A percentile compares a stretch with the other conserved stretches of the same genome.
These are phyloP conservation scores for Epinephelus awoara DNA, from an alignment of 2,797 vertebrate genomes.

Conservation along the genomic window DNA sequence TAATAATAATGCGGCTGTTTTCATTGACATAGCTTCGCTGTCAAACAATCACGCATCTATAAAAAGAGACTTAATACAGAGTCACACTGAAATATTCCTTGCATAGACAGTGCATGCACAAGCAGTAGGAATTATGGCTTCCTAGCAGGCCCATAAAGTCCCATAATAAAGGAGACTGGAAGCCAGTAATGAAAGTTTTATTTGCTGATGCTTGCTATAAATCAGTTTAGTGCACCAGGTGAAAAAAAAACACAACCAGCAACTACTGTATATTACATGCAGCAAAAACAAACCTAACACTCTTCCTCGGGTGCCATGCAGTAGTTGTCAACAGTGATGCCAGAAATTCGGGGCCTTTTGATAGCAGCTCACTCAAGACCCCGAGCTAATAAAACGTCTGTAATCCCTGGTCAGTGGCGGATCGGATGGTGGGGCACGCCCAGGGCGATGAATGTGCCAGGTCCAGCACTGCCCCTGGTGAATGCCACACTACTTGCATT, in stretches of 20 bases:
- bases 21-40: not conserved
- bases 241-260: not conserved
- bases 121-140: slow-evolving; percentile 27
- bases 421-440: no score
- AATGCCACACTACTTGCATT: not conserved
- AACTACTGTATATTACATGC: not conserved
- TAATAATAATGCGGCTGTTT: slow-evolving; percentile 18
- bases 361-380: not conserved
- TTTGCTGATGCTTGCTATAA: slow-evolving; percentile 34
- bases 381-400: not conserved
- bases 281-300: slow-evolving; percentile 18
- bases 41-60: not conserved
- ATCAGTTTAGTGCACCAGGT: slow-evolving; percentile 48
- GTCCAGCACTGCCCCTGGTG: no score
- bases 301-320: slow-evolving; percentile 1
- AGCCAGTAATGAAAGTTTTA: slow-evolving; percentile 45
- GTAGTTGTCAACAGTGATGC: not conserved
- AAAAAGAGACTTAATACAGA: slow-evolving; percentile 27
- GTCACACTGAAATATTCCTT: slow-evolving; percentile 6
- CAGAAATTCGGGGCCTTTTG: slow-evolving; percentile 1
- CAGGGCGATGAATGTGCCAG: no score
- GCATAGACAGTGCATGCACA: not conserved
- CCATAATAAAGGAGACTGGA: slow-evolving; percentile 27
- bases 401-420: not conserved
- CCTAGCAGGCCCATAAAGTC: slow-evolving; percentile 26